Conservation (phyloP, 1,140 invertebrate species). For the Drosophila pandora region DNA sequence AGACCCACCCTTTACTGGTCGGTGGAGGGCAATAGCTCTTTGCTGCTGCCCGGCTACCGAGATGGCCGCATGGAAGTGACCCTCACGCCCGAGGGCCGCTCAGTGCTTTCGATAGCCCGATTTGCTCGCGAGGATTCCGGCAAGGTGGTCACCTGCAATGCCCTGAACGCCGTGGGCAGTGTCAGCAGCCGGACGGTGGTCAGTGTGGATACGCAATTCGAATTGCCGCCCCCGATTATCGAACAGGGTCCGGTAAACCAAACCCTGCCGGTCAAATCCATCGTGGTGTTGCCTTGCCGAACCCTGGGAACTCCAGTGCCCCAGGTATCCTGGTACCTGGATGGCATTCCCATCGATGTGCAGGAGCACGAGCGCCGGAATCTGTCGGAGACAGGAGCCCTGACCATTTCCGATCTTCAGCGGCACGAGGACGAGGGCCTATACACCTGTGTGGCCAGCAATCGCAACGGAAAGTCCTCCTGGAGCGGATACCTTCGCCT, state of each 20-base stretch:
- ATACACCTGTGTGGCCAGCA: slow-evolving; percentile 93
- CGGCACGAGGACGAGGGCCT: slow-evolving; percentile 89
- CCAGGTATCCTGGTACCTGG: slow-evolving; percentile 93
- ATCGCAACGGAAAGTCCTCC: slow-evolving; percentile 92
- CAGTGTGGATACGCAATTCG: slow-evolving; percentile 90
- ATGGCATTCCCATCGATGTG: slow-evolving; percentile 88
- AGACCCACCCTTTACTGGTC: slow-evolving; percentile 91
- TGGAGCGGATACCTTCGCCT: slow-evolving; percentile 93
- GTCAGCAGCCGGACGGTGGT: slow-evolving; percentile 90
- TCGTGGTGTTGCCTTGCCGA: slow-evolving; percentile 91
- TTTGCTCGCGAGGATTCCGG: slow-evolving; percentile 87
- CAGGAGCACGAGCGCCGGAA: slow-evolving; percentile 87
- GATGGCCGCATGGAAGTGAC: slow-evolving; percentile 87
- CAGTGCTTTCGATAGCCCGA: slow-evolving; percentile 86
- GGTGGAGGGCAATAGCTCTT: slow-evolving; percentile 89
- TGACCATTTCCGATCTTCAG: slow-evolving; percentile 91
- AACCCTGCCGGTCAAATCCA: slow-evolving; percentile 90
- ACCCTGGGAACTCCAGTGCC: slow-evolving; percentile 90
- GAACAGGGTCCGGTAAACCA: slow-evolving; percentile 94
- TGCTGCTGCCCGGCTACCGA: slow-evolving; percentile 88
- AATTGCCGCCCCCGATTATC: slow-evolving; percentile 94
- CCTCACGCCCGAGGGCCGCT: slow-evolving; percentile 86
- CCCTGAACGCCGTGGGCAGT: slow-evolving; percentile 91
- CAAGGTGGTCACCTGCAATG: slow-evolving; percentile 90
- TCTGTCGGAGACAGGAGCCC: slow-evolving; percentile 88